phyloP scores from a whole-genome alignment of 2,888 invertebrate species.

The Lithophane semibrunnea region DNA sequence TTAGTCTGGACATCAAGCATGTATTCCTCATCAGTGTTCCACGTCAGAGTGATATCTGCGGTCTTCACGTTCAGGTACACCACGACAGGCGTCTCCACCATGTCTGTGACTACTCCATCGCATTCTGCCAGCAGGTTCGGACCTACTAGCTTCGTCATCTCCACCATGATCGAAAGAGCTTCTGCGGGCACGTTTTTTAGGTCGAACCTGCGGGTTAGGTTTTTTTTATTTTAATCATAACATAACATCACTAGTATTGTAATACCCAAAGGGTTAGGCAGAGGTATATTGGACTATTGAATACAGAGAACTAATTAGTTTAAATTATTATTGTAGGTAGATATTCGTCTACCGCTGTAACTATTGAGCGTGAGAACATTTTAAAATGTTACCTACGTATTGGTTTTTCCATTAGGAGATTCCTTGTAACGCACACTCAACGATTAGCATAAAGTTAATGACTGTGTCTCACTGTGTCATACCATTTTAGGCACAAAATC shows the following conservation, averaged over 20 bases:
- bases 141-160: conserved; percentile 90
- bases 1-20: conserved; percentile 90
- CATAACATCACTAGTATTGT: neutral
- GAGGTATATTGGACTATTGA: neutral
- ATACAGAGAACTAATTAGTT: neutral
- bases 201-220: conserved; percentile 83
- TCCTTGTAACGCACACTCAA: neutral
- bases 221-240: neutral
- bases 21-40: conserved; percentile 94
- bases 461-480: neutral
- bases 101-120: conserved; percentile 81
- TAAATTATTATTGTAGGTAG: neutral
- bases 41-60: conserved; percentile 88
- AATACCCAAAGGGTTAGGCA: neutral
- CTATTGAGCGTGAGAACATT: neutral
- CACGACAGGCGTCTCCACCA: conserved; percentile 88
- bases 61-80: conserved; percentile 90
- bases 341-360: neutral
- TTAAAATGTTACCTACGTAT: neutral
- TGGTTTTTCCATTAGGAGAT: neutral
- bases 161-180: conserved; percentile 87
- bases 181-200: conserved; percentile 86
- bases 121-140: conserved; percentile 91
- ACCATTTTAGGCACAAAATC: neutral
- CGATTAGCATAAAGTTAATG: neutral